These are phyloP conservation scores for Heliconius hewitsoni DNA, from an alignment of 1,140 invertebrate species.

Conservation along the genomic window DNA sequence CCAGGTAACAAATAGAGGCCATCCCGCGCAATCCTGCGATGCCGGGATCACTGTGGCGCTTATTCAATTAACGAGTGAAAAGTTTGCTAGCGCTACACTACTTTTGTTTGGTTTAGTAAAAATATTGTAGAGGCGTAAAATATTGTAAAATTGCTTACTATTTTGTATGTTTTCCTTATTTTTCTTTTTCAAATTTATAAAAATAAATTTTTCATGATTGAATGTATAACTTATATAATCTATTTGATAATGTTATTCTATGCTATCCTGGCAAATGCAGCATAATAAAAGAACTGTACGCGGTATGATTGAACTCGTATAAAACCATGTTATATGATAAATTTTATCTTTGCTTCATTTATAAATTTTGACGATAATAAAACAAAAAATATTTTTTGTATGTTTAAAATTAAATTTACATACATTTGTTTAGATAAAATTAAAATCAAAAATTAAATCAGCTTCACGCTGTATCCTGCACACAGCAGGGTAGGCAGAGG, in stretches of 20 bases:
- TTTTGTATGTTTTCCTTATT: no score
- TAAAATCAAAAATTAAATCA: no score
- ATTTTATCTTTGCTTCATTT: not conserved
- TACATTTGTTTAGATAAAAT: conserved; percentile 4
- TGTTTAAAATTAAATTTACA: not conserved
- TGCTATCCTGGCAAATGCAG: no score
- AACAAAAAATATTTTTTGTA: not conserved
- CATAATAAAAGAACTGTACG: no score
- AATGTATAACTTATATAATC: no score
- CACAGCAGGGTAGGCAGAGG: no score
- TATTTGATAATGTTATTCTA: no score
- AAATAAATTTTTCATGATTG: no score
- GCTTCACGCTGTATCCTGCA: no score
- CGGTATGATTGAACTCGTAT: no score
- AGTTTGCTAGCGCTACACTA: not conserved
- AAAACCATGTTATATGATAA: not conserved
- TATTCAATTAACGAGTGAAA: conserved; percentile 33
- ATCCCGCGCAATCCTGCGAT: conserved; percentile 25
- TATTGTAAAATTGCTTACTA: not conserved
- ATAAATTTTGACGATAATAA: not conserved
- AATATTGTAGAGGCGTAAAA: not conserved
- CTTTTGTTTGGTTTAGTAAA: not conserved
- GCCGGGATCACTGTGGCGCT: conserved; percentile 22
- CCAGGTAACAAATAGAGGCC: conserved; percentile 40
- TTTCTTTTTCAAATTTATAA: no score